Evolutionary conservation across 2,888 invertebrate species (phyloP).

Genomic region (Drosophila pullipes): DNA sequence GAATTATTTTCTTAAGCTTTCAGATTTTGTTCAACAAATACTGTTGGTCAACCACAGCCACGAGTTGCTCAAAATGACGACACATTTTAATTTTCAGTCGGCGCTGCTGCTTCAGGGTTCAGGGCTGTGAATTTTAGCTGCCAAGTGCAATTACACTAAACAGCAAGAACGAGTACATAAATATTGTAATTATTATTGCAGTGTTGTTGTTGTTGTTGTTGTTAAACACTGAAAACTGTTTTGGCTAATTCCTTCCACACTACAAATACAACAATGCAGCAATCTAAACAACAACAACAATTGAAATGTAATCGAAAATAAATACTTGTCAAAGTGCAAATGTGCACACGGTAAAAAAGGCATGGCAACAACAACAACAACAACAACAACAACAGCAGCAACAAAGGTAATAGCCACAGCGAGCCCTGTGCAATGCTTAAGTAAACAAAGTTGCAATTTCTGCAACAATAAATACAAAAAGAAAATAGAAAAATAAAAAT

Average conservation of each 20-base stretch:
- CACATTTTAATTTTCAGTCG: conserved; percentile 57
- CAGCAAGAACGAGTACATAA: conserved; percentile 28
- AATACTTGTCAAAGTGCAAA: conserved; percentile 56
- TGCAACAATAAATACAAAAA: conserved; percentile 58
- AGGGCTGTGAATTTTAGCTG: conserved; percentile 49
- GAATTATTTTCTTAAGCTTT: background rate
- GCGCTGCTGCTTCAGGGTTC: conserved; percentile 34
- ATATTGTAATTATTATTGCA: conserved; percentile 60
- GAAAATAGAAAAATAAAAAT: conserved; percentile 36
- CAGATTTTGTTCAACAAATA: background rate
- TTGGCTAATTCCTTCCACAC: conserved; percentile 50
- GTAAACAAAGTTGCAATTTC: conserved; percentile 75
- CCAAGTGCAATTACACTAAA: conserved; percentile 66
- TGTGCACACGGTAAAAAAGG: conserved; percentile 35
- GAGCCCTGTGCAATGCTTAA: conserved; percentile 46
- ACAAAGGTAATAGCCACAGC: conserved; percentile 8
- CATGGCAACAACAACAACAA: conserved; percentile 14
- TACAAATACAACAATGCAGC: conserved; percentile 35
- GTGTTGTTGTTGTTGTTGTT: conserved; percentile 29
- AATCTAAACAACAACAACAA: conserved; percentile 27
- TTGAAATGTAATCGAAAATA: conserved; percentile 72
- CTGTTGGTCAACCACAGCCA: conserved; percentile 7
- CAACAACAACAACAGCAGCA: conserved; percentile 20
- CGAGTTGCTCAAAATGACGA: conserved; percentile 38
- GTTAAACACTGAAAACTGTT: conserved; percentile 35